These are phyloP conservation scores for Nasonia giraulti DNA, from an alignment of 1,140 invertebrate species.

Conservation along the genomic window DNA sequence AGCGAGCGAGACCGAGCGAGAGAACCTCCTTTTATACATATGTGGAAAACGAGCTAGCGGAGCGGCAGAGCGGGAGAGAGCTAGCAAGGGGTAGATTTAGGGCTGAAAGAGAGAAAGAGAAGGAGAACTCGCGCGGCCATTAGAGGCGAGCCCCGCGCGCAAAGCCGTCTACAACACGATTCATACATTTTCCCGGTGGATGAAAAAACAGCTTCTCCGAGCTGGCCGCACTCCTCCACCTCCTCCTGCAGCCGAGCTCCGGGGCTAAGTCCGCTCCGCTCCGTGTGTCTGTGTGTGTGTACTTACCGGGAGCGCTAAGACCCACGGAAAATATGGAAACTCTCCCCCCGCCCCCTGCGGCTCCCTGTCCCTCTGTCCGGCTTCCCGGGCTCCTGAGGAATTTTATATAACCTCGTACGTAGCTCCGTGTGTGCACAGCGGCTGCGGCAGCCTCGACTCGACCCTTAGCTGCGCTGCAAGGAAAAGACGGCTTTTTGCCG, in stretches of 20 bases:
- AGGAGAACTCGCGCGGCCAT: constrained; percentile 63
- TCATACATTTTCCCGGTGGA: constrained; percentile 74
- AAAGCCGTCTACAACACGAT: constrained; percentile 73
- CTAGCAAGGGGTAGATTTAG: constrained; percentile 66
- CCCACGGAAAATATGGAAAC: constrained; percentile 50
- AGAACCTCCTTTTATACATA: constrained; percentile 61
- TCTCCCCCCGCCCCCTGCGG: not conserved
- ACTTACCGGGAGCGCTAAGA: constrained; percentile 46
- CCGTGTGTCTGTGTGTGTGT: constrained; percentile 37
- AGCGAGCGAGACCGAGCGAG: constrained; percentile 23
- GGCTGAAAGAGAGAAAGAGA: constrained; percentile 58
- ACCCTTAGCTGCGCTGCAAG: constrained; percentile 19
- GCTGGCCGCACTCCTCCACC: not conserved
- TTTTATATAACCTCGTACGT: constrained; percentile 7
- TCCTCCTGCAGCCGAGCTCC: not conserved
- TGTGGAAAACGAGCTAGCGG: constrained; percentile 57
- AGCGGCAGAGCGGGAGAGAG: constrained; percentile 42
- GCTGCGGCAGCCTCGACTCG: not conserved
- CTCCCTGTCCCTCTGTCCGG: constrained; percentile 14
- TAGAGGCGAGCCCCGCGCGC: constrained; percentile 66
- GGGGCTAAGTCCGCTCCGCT: constrained; percentile 49
- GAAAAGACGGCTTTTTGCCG: constrained; percentile 15
- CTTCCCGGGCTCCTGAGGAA: constrained; percentile 28
- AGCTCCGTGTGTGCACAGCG: not conserved
- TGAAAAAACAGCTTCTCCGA: constrained; percentile 69